These are phyloP conservation scores for Gari tellinella DNA, from an alignment of 2,888 invertebrate genomes.

Conservation along the genomic window DNA sequence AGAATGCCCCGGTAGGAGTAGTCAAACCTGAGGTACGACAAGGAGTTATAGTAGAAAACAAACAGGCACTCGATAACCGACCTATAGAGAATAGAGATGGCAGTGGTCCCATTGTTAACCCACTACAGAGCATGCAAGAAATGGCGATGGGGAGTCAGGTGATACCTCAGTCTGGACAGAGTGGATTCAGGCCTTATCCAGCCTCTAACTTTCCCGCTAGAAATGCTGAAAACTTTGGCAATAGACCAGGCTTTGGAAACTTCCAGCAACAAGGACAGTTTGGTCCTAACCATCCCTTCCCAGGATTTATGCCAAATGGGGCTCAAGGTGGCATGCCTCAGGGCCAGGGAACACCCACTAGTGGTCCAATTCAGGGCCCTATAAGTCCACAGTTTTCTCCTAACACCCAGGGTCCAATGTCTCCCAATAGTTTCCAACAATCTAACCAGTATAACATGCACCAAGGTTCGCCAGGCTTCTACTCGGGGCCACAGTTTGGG, in stretches of 20 bases:
- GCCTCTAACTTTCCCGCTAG: slow-evolving; percentile 16
- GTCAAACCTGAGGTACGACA: slow-evolving; percentile 61
- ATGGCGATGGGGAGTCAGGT: slow-evolving; percentile 50
- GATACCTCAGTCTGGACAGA: slow-evolving; percentile 21
- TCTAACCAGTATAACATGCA: slow-evolving; percentile 42
- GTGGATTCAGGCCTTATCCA: slow-evolving; percentile 31
- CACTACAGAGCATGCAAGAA: slow-evolving; percentile 56
- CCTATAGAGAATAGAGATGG: slow-evolving; percentile 18
- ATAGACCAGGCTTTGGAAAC: slow-evolving; percentile 27
- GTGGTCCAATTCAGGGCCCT: neutral
- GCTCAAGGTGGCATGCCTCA: slow-evolving; percentile 11
- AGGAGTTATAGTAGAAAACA: slow-evolving; percentile 61
- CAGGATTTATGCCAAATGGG: too few species aligned
- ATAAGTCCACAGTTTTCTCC: slow-evolving; percentile 26
- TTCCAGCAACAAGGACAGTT: slow-evolving; percentile 23
- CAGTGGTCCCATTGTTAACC: slow-evolving; percentile 30
- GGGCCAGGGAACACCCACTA: neutral
- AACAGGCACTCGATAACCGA: slow-evolving; percentile 42
- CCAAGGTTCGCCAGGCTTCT: slow-evolving; percentile 33
- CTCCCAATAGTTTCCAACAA: slow-evolving; percentile 48
- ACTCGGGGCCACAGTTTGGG: slow-evolving; percentile 30
- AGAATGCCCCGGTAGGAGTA: slow-evolving; percentile 60
- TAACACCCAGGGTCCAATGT: slow-evolving; percentile 35
- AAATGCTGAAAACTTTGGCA: slow-evolving; percentile 13
- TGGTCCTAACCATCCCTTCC: slow-evolving; percentile 13